Conservation (phyloP, 1,140 invertebrate species). For the Eriocheir sinensis region DNA sequence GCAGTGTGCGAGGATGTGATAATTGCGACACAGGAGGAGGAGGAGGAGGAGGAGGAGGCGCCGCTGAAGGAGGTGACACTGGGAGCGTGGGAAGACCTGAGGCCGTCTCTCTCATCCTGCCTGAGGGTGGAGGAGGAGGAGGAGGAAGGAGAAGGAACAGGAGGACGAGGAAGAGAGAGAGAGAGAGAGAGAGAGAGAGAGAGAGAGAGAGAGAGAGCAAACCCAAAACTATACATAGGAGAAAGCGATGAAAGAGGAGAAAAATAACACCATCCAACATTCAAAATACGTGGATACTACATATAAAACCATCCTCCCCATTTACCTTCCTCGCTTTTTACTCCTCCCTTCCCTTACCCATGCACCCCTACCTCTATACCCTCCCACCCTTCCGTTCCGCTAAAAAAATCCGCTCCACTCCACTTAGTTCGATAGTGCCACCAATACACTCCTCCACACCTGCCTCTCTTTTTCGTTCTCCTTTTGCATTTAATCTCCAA, state of each 20-base stretch:
- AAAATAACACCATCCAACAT: background rate
- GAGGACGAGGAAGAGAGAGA: background rate
- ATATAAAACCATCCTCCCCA: no score
- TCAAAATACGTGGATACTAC: no score
- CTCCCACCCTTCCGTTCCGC: background rate
- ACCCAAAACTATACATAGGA: background rate
- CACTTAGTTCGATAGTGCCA: no score
- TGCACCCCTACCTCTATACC: background rate
- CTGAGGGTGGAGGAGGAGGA: background rate
- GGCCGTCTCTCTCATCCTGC: no score
- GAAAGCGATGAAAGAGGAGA: background rate
- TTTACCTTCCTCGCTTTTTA: no score
- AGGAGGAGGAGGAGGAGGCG: background rate
- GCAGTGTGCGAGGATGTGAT: constrained; percentile 19
- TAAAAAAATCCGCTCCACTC: no score
- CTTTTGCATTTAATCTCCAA: no score
- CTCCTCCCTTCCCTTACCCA: no score
- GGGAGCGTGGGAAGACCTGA: no score
- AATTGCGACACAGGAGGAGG: background rate
- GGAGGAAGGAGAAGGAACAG: no score
- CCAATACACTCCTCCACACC: no score
- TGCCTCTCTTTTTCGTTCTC: background rate
- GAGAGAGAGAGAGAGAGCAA: background rate
- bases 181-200: background rate
- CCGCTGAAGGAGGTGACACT: no score